Evolutionary conservation across 2,888 invertebrate genomes (phyloP), one percentile per base, ranked within the genome.

Genomic region (Doris montereyensis): DNA sequence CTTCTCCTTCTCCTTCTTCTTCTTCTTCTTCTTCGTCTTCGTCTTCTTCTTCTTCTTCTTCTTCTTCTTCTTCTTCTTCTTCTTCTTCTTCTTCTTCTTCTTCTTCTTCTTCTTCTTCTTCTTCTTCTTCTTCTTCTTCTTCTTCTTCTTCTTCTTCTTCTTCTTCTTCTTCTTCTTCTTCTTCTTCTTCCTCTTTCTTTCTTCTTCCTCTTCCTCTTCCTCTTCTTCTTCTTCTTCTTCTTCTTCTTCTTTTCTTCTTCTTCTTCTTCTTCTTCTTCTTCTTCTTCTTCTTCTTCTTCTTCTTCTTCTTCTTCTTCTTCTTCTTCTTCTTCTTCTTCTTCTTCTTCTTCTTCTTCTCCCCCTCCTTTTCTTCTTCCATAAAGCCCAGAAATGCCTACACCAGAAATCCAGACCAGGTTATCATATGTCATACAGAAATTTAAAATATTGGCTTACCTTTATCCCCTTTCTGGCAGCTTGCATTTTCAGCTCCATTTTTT

Each of bases 401-500:
- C n/a, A n/a, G n/a, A n/a, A n/a, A n/a, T n/a, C n/a, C n/a, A n/a
- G n/a, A n/a, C n/a, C n/a, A n/a, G n/a, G n/a, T n/a, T n/a, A n/a
- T n/a, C n/a, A n/a, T n/a, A n/a, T n/a, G n/a, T n/a, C n/a, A n/a
- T n/a, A n/a, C n/a, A n/a, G n/a, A n/a, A n/a, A n/a, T n/a, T n/a
- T n/a, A n/a, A n/a, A n/a, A n/a, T n/a, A n/a, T n/a, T n/a, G n/a
- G n/a, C 62, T 34, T 82, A 87, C 87, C 85, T 84, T 85, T 21
- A 21, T 32, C 0, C 72, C 76, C 28, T 28, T 30, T 62, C 87
- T 70, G n/a, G 84, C 83, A 4, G 87, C 86, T 77, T 86, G 87
- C 77, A 87, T 85, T 68, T 80, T 83, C 17, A 88, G 80, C 57
- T 87, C 87, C 52, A 85, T 80, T 81, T 87, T 88, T 80, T 88